Evolutionary conservation across 2,797 vertebrate genomes (phyloP).

Genomic region (Hemitrygon akajei): DNA sequence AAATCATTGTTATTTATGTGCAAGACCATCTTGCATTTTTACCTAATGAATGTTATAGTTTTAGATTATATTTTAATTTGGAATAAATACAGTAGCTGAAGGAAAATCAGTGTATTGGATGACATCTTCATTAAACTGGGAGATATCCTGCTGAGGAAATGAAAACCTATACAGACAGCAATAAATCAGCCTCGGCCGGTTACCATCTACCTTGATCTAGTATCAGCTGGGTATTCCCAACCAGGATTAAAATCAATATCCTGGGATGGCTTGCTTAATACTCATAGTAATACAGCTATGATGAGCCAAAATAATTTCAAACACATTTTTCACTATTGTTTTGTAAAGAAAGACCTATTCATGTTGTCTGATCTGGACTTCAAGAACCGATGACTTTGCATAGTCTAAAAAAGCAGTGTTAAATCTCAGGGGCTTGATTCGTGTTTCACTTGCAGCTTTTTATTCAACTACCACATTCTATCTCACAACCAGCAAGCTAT

Average conservation of each 20-base stretch:
- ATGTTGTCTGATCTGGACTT: neutral
- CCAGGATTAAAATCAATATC: neutral
- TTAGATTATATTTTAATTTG: neutral
- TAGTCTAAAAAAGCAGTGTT: neutral
- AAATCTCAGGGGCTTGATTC: neutral
- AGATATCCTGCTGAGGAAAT: neutral
- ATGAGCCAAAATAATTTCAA: neutral
- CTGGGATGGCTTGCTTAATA: neutral
- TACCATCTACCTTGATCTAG: neutral
- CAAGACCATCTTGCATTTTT: neutral
- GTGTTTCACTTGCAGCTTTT: neutral
- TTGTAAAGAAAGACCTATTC: neutral
- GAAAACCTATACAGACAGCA: neutral
- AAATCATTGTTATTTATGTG: too few relatives aligned
- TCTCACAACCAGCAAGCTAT: neutral
- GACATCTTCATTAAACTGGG: neutral
- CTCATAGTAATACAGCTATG: neutral
- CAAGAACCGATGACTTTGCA: neutral
- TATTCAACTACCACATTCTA: neutral
- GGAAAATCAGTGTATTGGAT: neutral
- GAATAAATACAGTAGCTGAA: neutral
- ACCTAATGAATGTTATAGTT: neutral
- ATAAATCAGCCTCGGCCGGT: neutral
- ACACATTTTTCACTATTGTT: neutral
- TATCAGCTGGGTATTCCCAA: neutral